Conservation (phyloP, 2,797 vertebrate genomes). For the Periophthalmus magnuspinnatus region DNA sequence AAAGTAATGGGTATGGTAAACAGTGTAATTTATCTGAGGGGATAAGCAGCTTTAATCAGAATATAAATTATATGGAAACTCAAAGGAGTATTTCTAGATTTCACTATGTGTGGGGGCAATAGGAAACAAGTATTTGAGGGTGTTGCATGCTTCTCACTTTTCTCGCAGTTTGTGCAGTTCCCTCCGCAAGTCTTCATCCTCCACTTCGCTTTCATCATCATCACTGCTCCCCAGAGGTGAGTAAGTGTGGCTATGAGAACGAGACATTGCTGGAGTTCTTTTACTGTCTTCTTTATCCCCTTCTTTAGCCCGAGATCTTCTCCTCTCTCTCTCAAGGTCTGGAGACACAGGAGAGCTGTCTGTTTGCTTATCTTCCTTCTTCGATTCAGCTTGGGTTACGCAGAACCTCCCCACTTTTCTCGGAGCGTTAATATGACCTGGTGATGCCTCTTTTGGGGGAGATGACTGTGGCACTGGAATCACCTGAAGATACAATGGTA, state of each 20-base stretch:
- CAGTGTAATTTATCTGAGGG: no score
- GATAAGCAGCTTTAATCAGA: no score
- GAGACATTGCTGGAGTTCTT: constrained; percentile 59
- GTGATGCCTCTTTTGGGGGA: constrained; percentile 39
- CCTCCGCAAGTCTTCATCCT: constrained; percentile 86
- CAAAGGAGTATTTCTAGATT: background rate
- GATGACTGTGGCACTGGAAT: constrained; percentile 70
- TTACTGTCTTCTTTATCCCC: constrained; percentile 74
- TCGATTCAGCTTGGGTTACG: constrained; percentile 71
- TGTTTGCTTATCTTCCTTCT: constrained; percentile 71
- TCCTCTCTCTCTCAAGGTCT: constrained; percentile 68
- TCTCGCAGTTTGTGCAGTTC: constrained; percentile 88
- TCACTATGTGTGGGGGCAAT: background rate
- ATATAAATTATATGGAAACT: no score
- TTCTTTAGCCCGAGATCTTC: constrained; percentile 71
- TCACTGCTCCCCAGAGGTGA: constrained; percentile 89
- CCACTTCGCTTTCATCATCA: constrained; percentile 86
- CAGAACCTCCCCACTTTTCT: constrained; percentile 82
- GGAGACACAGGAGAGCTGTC: constrained; percentile 78
- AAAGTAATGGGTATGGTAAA: background rate
- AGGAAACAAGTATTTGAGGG: background rate
- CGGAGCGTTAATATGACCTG: constrained; percentile 50
- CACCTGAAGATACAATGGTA: constrained; percentile 64
- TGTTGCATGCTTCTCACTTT: constrained; percentile 78
- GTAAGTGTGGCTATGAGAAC: constrained; percentile 81